Conservation (phyloP, 2,888 invertebrate genomes). For the Germaria angustata region DNA sequence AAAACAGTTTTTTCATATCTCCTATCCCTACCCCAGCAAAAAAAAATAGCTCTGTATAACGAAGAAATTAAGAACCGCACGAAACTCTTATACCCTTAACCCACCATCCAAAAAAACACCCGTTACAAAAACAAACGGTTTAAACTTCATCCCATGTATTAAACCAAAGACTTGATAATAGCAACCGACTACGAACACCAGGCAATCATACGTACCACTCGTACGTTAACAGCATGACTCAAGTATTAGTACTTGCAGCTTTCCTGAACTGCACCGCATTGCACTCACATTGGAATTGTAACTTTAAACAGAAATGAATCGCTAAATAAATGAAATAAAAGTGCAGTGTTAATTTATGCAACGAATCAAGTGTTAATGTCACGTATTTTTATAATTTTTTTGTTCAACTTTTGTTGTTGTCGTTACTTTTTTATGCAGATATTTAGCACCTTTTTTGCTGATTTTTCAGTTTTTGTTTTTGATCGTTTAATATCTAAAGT, state of each 20-base stretch:
- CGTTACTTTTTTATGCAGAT: neutral
- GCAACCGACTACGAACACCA: neutral
- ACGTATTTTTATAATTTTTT: conserved; percentile 45
- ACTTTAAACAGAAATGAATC: conserved; percentile 50
- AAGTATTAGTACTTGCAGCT: neutral
- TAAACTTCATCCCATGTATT: neutral
- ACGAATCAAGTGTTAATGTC: conserved; percentile 67
- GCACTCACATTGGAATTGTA: conserved; percentile 28
- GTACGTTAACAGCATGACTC: neutral
- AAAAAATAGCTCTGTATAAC: no score
- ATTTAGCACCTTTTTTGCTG: conserved; percentile 36
- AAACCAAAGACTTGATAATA: neutral
- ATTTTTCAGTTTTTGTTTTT: conserved; percentile 21
- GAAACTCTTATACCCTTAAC: no score
- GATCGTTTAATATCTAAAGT: conserved; percentile 16
- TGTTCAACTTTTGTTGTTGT: conserved; percentile 16
- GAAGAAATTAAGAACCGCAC: no score
- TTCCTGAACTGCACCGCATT: no score
- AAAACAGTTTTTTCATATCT: no score
- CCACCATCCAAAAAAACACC: neutral
- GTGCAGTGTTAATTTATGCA: conserved; percentile 67
- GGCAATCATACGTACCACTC: neutral
- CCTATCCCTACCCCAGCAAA: no score
- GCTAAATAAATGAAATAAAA: conserved; percentile 50
- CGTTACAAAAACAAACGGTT: neutral